phyloP scores from a whole-genome alignment of 2,113 vertebrate genomes.

The human region GRCh38 chr5:103928001-103928500 shows the following conservation, averaged over 20 bases:
- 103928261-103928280: neutral
- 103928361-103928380: neutral
- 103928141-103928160: neutral
- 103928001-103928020: constrained; percentile 40
- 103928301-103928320: neutral
- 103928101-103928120: neutral
- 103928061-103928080: neutral
- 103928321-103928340: neutral
- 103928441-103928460: neutral
- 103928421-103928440: neutral
- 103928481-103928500: neutral
- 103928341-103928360: neutral
- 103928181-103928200: neutral
- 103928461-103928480: neutral
- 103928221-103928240: neutral
- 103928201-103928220: neutral
- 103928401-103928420: neutral
- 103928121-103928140: neutral
- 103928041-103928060: neutral
- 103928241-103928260: neutral
- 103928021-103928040: constrained; percentile 23
- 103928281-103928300: neutral
- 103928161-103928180: neutral
- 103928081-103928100: neutral
- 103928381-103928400: neutral